Conservation (phyloP, 2,888 invertebrate species). For the Leptarthrus brevirostris region DNA sequence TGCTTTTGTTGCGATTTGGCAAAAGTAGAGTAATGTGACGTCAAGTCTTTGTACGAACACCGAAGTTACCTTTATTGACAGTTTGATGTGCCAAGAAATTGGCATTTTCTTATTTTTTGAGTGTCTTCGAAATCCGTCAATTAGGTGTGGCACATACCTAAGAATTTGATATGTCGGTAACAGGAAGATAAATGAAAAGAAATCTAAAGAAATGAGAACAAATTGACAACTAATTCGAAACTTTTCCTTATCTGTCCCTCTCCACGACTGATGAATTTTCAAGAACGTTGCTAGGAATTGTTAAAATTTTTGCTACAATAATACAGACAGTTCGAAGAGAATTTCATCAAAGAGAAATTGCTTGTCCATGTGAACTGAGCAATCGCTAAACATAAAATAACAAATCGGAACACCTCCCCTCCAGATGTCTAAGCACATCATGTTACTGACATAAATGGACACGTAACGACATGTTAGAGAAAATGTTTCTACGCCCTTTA, state of each 20-base stretch:
- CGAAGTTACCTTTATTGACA: slow-evolving; percentile 37
- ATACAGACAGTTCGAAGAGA: neutral
- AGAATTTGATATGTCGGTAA: neutral
- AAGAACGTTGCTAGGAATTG: too few species aligned
- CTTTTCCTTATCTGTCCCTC: too few species aligned
- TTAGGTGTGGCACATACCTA: slow-evolving; percentile 9
- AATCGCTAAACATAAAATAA: slow-evolving; percentile 15
- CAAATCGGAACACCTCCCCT: slow-evolving; percentile 26
- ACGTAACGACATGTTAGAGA: slow-evolving; percentile 56
- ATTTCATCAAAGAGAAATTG: neutral
- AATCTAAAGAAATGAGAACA: neutral
- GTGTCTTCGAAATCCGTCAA: slow-evolving; percentile 35
- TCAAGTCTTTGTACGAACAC: neutral
- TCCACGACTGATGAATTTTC: too few species aligned
- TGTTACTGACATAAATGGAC: slow-evolving; percentile 63
- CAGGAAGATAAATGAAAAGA: slow-evolving; percentile 1
- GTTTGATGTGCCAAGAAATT: slow-evolving; percentile 34
- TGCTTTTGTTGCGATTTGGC: slow-evolving; percentile 43
- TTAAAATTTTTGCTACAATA: too few species aligned
- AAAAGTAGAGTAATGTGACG: slow-evolving; percentile 36
- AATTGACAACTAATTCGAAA: too few species aligned
- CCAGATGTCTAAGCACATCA: slow-evolving; percentile 56
- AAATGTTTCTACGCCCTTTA: slow-evolving; percentile 57
- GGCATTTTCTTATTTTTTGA: slow-evolving; percentile 34
- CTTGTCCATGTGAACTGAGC: neutral